Conservation (phyloP, 2,797 vertebrate species). For the Coendou prehensilis region DNA sequence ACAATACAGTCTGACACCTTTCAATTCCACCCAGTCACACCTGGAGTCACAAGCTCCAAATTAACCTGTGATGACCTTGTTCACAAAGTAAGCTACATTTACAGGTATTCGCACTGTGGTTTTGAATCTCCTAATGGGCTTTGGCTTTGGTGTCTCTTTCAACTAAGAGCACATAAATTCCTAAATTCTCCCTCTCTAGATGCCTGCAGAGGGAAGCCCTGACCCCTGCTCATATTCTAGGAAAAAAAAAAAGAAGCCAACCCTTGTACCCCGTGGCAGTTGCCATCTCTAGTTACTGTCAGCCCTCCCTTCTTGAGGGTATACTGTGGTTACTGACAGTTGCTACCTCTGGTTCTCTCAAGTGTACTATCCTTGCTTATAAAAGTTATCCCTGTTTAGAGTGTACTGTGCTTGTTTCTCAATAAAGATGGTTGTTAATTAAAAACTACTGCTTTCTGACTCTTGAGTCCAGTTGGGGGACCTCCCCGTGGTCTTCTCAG, state of each 20-base stretch:
- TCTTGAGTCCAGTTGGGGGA: too few species aligned
- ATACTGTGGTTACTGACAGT: neutral
- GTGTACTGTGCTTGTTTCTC: neutral
- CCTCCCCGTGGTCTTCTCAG: neutral
- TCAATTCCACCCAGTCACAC: neutral
- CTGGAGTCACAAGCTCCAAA: neutral
- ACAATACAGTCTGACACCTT: neutral
- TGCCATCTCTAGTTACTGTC: neutral
- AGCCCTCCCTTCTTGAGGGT: neutral
- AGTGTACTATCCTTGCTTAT: neutral
- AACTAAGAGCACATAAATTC: neutral
- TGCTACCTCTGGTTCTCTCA: neutral
- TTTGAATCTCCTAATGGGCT: neutral
- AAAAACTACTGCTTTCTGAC: neutral
- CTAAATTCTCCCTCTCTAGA: neutral
- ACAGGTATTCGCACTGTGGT: neutral
- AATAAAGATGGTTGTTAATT: neutral
- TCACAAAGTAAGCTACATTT: neutral
- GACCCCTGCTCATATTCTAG: neutral
- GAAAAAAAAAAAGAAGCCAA: neutral
- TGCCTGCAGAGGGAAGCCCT: neutral
- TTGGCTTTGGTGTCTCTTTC: neutral
- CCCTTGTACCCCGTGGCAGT: accelerated
- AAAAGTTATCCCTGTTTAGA: neutral
- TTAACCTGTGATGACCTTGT: neutral